Evolutionary conservation across 2,888 invertebrate species (phyloP).

Genomic region (Galerucella nymphaeae): DNA sequence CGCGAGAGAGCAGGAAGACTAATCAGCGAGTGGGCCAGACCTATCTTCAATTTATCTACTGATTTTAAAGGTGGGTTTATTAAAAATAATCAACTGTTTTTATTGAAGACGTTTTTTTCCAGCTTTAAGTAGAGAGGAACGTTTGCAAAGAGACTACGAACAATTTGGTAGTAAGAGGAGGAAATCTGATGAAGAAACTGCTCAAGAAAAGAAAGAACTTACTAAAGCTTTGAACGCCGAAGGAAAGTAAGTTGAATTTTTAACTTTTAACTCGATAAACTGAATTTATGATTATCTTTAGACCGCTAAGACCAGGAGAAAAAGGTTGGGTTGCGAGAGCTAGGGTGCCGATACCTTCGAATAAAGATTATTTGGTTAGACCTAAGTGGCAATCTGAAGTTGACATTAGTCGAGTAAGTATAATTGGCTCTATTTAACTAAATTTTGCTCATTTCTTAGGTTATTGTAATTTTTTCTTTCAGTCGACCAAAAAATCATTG

Average conservation of each 20-base stretch:
- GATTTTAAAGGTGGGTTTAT: conserved; percentile 78
- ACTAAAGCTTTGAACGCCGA: conserved; percentile 73
- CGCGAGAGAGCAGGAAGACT: conserved; percentile 89
- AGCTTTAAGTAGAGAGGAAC: conserved; percentile 92
- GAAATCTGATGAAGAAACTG: conserved; percentile 66
- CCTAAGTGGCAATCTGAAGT: conserved; percentile 92
- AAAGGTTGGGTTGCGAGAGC: conserved; percentile 96
- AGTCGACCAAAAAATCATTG: conserved; percentile 85
- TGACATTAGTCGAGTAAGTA: conserved; percentile 81
- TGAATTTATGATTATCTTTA: conserved; percentile 54
- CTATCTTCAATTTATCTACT: conserved; percentile 95
- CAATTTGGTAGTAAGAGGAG: conserved; percentile 76
- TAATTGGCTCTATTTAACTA: not conserved
- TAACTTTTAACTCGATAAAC: too few species aligned
- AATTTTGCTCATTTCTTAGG: too few species aligned
- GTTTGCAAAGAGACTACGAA: conserved; percentile 91
- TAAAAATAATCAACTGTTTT: not conserved
- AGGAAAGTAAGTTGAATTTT: conserved; percentile 66
- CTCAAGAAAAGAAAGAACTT: conserved; percentile 69
- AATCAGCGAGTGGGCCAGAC: conserved; percentile 97
- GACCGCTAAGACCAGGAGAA: conserved; percentile 89
- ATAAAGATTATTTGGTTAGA: conserved; percentile 95
- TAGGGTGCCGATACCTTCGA: conserved; percentile 93
- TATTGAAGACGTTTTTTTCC: conserved; percentile 36
- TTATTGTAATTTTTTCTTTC: conserved; percentile 51